phyloP scores from a whole-genome alignment of 2,113 vertebrate genomes.

The Xyliphius kryptos region DNA sequence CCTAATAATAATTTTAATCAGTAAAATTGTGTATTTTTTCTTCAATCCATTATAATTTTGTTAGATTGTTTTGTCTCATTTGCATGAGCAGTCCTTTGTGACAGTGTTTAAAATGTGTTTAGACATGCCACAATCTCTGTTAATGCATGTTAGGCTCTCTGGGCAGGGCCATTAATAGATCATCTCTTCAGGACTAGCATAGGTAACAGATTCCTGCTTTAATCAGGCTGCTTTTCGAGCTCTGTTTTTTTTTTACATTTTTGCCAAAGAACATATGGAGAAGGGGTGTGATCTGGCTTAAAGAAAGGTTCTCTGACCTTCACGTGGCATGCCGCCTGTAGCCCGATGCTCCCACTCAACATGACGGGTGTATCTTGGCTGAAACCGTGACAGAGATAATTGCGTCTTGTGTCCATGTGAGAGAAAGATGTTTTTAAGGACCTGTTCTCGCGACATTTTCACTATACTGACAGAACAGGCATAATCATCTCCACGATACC shows the following conservation, averaged over 20 bases:
- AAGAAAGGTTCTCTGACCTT: constrained; percentile 70
- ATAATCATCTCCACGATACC: constrained; percentile 55
- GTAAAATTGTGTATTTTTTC: too few relatives aligned
- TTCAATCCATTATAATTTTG: too few relatives aligned
- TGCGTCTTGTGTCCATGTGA: constrained; percentile 64
- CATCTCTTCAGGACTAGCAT: constrained; percentile 20
- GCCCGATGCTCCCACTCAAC: constrained; percentile 59
- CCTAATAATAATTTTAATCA: too few relatives aligned
- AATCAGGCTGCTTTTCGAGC: constrained; percentile 54
- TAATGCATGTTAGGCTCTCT: too few relatives aligned
- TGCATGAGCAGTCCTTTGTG: too few relatives aligned
- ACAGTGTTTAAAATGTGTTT: too few relatives aligned
- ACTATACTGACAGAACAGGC: constrained; percentile 60
- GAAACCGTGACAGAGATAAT: constrained; percentile 64
- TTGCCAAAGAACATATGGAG: constrained; percentile 57
- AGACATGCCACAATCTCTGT: too few relatives aligned
- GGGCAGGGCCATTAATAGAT: too few relatives aligned
- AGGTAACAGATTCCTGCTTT: constrained; percentile 49
- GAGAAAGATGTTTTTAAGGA: constrained; percentile 67
- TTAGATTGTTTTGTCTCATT: too few relatives aligned
- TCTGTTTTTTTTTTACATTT: constrained; percentile 48
- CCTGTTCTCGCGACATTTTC: constrained; percentile 63
- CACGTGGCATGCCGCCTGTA: constrained; percentile 64
- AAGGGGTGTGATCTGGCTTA: constrained; percentile 62
- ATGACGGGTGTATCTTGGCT: constrained; percentile 61